Evolutionary conservation across 2,888 invertebrate species (phyloP).

Genomic region (Antheraea assamensis): DNA sequence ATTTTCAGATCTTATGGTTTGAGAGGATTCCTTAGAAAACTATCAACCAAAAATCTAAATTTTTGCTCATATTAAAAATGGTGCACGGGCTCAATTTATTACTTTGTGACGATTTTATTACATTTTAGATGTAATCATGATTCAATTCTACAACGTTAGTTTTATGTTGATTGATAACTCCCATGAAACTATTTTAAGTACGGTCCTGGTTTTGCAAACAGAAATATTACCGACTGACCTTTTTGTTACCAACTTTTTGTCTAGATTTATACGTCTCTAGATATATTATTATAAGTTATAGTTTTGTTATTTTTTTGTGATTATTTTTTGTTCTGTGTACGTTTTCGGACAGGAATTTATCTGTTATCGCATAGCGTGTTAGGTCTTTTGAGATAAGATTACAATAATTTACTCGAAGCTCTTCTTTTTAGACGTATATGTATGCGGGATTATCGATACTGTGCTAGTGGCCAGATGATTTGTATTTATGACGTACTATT

Average conservation of each 20-base stretch:
- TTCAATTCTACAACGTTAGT: not conserved
- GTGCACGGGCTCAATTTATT: no score
- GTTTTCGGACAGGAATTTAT: not conserved
- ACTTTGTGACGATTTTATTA: no score
- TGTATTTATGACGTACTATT: no score
- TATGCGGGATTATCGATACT: no score
- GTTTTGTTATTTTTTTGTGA: not conserved
- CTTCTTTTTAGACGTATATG: not conserved
- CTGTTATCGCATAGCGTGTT: not conserved
- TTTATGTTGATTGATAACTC: not conserved
- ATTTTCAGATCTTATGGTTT: no score
- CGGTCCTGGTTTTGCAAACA: not conserved
- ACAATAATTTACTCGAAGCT: not conserved
- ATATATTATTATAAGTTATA: conserved; percentile 3
- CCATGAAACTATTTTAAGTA: not conserved
- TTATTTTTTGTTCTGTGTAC: not conserved
- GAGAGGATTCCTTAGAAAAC: no score
- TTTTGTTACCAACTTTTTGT: conserved; percentile 11
- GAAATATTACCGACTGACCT: conserved; percentile 14
- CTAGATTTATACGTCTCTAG: conserved; percentile 6
- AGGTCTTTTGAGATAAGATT: not conserved
- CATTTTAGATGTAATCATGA: no score
- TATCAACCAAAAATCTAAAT: no score
- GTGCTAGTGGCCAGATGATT: no score
- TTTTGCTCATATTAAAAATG: no score